These are phyloP conservation scores for Drosophila limbata DNA, from an alignment of 2,888 invertebrate genomes.

Conservation along the genomic window DNA sequence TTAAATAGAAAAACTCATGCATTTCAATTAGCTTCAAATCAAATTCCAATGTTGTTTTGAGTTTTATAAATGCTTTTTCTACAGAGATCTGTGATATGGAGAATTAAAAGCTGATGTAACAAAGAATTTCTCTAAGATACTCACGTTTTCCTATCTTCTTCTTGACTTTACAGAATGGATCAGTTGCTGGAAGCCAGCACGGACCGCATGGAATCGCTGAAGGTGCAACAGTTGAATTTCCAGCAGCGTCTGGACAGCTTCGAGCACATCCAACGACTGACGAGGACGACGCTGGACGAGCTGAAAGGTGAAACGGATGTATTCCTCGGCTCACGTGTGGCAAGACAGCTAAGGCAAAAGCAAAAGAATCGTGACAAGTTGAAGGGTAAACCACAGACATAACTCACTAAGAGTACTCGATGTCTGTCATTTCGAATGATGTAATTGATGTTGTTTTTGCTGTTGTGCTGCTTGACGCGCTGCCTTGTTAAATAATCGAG, in stretches of 20 bases:
- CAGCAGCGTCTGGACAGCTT: constrained; percentile 84
- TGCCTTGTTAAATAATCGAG: neutral
- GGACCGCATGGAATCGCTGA: constrained; percentile 85
- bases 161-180: constrained; percentile 76
- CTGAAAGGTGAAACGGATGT: constrained; percentile 84
- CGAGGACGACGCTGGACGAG: constrained; percentile 83
- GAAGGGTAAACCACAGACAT: constrained; percentile 51
- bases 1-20: neutral
- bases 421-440: constrained; percentile 12
- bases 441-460: constrained; percentile 29
- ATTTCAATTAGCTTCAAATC: neutral
- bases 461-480: constrained; percentile 19
- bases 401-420: neutral
- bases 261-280: constrained; percentile 84
- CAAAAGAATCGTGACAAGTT: constrained; percentile 55
- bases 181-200: constrained; percentile 84
- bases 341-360: constrained; percentile 46
- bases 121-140: too few species aligned
- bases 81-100: too few species aligned
- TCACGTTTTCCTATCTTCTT: too few species aligned
- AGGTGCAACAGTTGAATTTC: constrained; percentile 84
- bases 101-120: too few species aligned
- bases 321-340: constrained; percentile 46
- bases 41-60: neutral
- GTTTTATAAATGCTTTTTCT: too few species aligned